Evolutionary conservation across 1,140 invertebrate species (phyloP), one percentile per base, ranked within the genome.

Genomic region (Phortica variegata): DNA sequence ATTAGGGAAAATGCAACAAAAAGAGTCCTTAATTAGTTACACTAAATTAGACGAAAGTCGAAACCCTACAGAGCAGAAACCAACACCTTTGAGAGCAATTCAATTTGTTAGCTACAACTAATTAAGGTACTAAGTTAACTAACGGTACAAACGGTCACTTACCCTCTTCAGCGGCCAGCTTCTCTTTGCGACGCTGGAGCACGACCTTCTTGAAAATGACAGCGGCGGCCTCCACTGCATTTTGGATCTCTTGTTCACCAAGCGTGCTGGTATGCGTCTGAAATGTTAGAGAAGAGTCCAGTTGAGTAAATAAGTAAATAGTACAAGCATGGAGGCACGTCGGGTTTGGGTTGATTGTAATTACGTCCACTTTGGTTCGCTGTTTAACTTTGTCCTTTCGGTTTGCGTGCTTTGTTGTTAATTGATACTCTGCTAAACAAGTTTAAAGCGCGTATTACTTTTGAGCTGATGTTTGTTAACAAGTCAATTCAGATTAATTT

Each of bases 231-330:
- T 76, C 74, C 52, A 76, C 74, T 54, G 74, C 76, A 72, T 74
- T 78, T 58, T 75, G 77, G 56, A 81, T 79, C 78, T 82, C 79
- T 69, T 74, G 80, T 77, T 82, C 81, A 61, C 81, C 82, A 78
- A 82, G 77, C 65, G 78, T 80, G 46, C 68, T 76, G 32, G 63
- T 71, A 39, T 74, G 70, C 20, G 47, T 13, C 31, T 39, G 36
- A 50, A 49, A 10, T 33, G 41, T 59, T 54, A 12, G 16, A n/a
- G 37, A 20, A 20, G 12, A 40, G 43, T 43, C n/a, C 7, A 20
- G 33, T 29, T 52, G 13, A 15, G 5, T 9, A 46, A 13, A 38
- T 47, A 52, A 58, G 48, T 49, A n/a, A n/a, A n/a, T n/a, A n/a
- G n/a, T n/a, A n/a, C n/a, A n/a, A n/a, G n/a, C n/a, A n/a, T n/a